Conservation (phyloP, 2,113 vertebrate genomes). For the Neoarius graeffei region DNA sequence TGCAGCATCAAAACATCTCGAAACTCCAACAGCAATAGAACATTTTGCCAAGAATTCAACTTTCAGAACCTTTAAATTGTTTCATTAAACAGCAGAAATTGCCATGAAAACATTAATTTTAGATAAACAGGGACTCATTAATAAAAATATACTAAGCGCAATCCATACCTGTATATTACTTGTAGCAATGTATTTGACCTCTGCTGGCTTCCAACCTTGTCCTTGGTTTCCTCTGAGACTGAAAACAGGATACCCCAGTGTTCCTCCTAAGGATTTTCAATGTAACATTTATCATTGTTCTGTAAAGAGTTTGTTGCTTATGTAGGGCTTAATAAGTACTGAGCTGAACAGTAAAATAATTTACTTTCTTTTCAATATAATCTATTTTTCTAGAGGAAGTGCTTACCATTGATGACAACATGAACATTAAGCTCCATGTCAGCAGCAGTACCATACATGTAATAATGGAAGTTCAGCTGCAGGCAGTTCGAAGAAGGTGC, state of each 20-base stretch:
- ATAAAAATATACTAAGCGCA: background rate
- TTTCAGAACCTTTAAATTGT: background rate
- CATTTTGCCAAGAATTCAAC: too few relatives aligned
- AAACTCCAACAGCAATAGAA: too few relatives aligned
- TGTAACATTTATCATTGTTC: background rate
- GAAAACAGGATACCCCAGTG: constrained; percentile 62
- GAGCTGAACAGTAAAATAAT: too few relatives aligned
- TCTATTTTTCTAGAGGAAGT: background rate
- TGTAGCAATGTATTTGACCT: constrained; percentile 55
- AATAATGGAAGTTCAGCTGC: constrained; percentile 77
- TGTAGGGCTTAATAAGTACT: background rate
- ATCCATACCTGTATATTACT: constrained; percentile 60
- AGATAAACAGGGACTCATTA: background rate
- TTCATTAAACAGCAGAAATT: background rate
- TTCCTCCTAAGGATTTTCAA: constrained; percentile 56
- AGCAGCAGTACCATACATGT: constrained; percentile 69
- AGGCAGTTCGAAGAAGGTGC: constrained; percentile 67
- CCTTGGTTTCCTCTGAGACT: constrained; percentile 68
- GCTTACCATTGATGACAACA: constrained; percentile 64
- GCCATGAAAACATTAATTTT: background rate
- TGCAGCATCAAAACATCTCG: too few relatives aligned
- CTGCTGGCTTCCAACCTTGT: constrained; percentile 65
- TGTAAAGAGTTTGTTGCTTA: background rate
- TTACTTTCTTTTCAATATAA: background rate
- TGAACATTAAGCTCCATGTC: constrained; percentile 70